These are phyloP conservation scores for Octomys mimax DNA, from an alignment of 2,797 vertebrate species.

Conservation along the genomic window DNA sequence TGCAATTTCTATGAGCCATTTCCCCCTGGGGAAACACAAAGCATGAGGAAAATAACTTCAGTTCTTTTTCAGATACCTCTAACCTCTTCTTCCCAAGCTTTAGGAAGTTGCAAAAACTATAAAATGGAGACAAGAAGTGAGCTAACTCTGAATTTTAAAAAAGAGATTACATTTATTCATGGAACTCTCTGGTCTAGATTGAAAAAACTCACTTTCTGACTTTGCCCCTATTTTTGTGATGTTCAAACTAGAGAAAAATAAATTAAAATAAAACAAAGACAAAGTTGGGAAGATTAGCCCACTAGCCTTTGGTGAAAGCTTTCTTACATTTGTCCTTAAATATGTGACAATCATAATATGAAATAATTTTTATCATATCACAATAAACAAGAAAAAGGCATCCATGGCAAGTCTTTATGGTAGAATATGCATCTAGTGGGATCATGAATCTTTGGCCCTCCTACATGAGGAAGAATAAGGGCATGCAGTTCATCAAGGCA, in stretches of 20 bases:
- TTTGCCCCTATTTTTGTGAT: neutral
- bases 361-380: conserved; percentile 52
- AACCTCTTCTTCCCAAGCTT: neutral
- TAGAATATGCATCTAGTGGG: conserved; percentile 6
- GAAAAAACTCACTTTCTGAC: neutral
- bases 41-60: neutral
- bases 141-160: neutral
- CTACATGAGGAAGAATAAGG: neutral
- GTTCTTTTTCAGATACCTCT: neutral
- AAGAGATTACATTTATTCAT: neutral
- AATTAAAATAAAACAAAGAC: neutral
- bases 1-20: neutral
- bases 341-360: neutral
- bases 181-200: neutral
- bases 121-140: conserved; percentile 26
- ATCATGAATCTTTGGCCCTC: neutral
- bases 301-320: neutral
- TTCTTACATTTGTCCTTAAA: conserved; percentile 7
- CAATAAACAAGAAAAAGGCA: neutral
- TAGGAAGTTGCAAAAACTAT: neutral
- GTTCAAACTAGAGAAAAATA: conserved; percentile 39
- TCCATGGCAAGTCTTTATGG: neutral
- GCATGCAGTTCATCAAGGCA: neutral
- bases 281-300: neutral
- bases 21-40: conserved; percentile 12